Conservation (phyloP, 2,888 invertebrate genomes). For the Rhimphoctona megacephalus region DNA sequence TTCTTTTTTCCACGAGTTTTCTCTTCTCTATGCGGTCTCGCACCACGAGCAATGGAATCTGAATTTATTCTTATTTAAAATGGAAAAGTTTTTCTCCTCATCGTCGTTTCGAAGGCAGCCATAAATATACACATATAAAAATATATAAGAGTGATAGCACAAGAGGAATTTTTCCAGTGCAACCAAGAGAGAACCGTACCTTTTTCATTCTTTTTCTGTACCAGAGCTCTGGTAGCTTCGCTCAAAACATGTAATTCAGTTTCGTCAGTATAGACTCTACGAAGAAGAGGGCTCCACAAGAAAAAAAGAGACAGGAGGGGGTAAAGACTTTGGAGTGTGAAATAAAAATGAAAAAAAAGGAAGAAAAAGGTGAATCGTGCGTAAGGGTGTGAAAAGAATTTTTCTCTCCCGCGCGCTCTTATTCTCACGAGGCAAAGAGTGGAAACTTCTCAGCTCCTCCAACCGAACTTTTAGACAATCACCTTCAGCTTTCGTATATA, state of each 20-base stretch:
- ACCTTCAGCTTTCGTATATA: constrained; percentile 44
- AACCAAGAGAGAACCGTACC: constrained; percentile 1
- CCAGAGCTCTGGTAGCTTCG: constrained; percentile 53
- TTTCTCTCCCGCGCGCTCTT: constrained; percentile 22
- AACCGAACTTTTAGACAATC: not conserved
- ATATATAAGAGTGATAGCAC: constrained; percentile 11
- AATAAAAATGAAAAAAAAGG: constrained; percentile 19
- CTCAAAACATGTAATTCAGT: constrained; percentile 80
- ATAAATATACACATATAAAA: constrained; percentile 2
- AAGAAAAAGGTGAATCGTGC: constrained; percentile 59
- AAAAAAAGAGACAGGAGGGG: constrained; percentile 65
- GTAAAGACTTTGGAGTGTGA: constrained; percentile 46
- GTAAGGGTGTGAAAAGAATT: constrained; percentile 59
- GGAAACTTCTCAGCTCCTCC: constrained; percentile 8
- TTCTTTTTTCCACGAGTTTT: constrained; percentile 18
- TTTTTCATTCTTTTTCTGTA: constrained; percentile 34
- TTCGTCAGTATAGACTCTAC: constrained; percentile 70
- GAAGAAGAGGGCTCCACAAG: constrained; percentile 24
- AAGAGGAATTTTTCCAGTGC: constrained; percentile 41
- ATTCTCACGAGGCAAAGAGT: constrained; percentile 11
- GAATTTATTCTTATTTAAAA: constrained; percentile 82
- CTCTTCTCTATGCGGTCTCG: constrained; percentile 43
- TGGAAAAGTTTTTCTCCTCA: constrained; percentile 78
- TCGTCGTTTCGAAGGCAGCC: constrained; percentile 29
- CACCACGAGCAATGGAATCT: constrained; percentile 72